Conservation (phyloP, 2,888 invertebrate genomes). For the Cataglyphis altisquamis region DNA sequence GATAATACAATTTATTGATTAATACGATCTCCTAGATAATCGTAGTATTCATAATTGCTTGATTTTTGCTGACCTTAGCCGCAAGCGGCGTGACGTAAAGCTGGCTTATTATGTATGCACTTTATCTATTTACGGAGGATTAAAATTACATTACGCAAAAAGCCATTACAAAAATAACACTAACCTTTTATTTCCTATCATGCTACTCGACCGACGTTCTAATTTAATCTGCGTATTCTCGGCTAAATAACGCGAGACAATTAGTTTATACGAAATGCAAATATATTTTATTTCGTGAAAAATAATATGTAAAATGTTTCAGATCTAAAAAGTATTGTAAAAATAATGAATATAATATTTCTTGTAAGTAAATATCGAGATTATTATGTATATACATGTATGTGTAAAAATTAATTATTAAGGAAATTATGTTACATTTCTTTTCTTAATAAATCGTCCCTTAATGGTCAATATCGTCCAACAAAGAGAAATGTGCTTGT, state of each 20-base stretch:
- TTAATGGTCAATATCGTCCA: background rate
- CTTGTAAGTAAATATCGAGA: background rate
- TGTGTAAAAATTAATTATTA: background rate
- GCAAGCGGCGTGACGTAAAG: conserved; percentile 38
- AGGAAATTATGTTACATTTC: background rate
- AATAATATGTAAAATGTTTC: background rate
- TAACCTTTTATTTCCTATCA: conserved; percentile 50
- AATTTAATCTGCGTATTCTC: conserved; percentile 37
- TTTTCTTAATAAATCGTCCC: background rate
- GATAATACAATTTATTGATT: conserved; percentile 9
- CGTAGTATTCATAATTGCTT: conserved; percentile 1
- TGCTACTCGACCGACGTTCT: conserved; percentile 2
- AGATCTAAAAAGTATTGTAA: background rate
- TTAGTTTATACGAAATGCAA: background rate
- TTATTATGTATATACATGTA: background rate
- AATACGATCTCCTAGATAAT: background rate
- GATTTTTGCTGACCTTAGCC: conserved; percentile 45
- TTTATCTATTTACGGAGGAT: conserved; percentile 39
- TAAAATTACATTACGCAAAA: conserved; percentile 51
- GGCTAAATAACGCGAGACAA: background rate
- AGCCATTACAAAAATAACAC: conserved; percentile 36
- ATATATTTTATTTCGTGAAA: background rate
- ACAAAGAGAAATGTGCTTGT: background rate
- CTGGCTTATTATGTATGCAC: conserved; percentile 46
- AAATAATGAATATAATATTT: background rate